phyloP scores from a whole-genome alignment of 2,888 invertebrate species.

The Ochropleura leucogaster region DNA sequence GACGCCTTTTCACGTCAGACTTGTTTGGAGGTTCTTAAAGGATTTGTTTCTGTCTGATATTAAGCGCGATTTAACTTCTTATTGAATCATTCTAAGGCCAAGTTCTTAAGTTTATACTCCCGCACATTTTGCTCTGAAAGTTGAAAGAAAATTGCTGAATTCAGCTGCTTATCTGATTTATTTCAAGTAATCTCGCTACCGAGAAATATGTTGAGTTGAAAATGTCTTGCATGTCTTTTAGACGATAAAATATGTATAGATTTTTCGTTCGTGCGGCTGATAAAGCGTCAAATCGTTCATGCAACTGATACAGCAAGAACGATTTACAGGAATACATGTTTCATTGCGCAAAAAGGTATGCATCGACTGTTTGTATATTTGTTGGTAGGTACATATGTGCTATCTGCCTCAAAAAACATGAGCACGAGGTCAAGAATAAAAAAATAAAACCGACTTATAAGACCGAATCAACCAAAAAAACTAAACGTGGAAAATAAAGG shows the following conservation, averaged over 20 bases:
- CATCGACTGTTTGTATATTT: not conserved
- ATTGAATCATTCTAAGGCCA: slow-evolving; percentile 46
- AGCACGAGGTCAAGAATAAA: no score
- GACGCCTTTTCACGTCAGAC: not conserved
- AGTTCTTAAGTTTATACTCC: slow-evolving; percentile 33
- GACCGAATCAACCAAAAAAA: no score
- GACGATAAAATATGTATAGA: slow-evolving; percentile 7
- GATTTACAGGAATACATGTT: not conserved
- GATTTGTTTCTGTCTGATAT: slow-evolving; percentile 38
- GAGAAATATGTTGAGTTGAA: slow-evolving; percentile 7
- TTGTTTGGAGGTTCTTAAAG: slow-evolving; percentile 28
- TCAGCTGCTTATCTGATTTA: slow-evolving; percentile 34
- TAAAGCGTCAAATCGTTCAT: slow-evolving; percentile 2
- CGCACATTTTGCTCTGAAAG: slow-evolving; percentile 29
- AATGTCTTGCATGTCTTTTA: slow-evolving; percentile 11
- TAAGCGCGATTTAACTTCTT: slow-evolving; percentile 34
- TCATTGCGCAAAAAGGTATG: not conserved
- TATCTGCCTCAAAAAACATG: no score
- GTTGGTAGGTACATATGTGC: not conserved
- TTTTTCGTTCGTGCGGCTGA: slow-evolving; percentile 4
- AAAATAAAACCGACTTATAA: no score
- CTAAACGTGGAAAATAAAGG: no score
- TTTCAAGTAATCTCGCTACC: slow-evolving; percentile 20
- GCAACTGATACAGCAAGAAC: not conserved
- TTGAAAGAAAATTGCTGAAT: slow-evolving; percentile 40